Base-by-base conservation (phyloP, 2,888 invertebrate species). In the Willowsia nigromaculata region DNA sequence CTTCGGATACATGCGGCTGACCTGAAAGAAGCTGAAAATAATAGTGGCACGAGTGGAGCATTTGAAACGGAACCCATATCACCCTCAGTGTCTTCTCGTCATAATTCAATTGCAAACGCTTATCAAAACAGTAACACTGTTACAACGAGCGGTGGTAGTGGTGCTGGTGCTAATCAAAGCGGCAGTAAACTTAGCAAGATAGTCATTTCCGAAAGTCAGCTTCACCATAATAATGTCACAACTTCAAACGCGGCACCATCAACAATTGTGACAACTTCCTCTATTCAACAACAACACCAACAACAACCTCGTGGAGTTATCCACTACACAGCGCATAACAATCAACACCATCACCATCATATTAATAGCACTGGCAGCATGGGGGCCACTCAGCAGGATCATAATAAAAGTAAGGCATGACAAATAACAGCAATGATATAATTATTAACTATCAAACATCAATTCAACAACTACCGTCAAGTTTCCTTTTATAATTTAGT, bases 221-320 rank as follows among this genome's bases (percentile, higher is more conserved):
- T 50, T 25, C 85, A 86, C 50, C 76, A 83, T 65, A 40, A 47
- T 40, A 40, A 43, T 43, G 22, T 18, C 43, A 71, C 40, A 37
- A 6, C 37, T 7, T 7, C 65, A 33, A 56, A 62, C 30, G 74
- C 4, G 68, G n/a, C 85, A 65, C 27, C 83, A 53, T 78, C 76
- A 33, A 68, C 82, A 47, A 80, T 80, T 74, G 85, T 90, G 65
- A 88, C 91, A 83, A 82, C 91, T 83, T 89, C 90, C 88, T 59
- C 76, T 59, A 15, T 76, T n/a, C 80, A 84, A 43, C 90, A 85
- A 13, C 88, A 90, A 47, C 91, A 85, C 33, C 91, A 81, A 37
- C 90, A 87, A 47, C 91, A 91, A 33, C 53, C 80, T 40, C 89
- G 91, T 18, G 92, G 92, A 7, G 92, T 92, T 59, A 92, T 92